phyloP scores from a whole-genome alignment of 92 coral and sea anemone species.

The Palythoa heliodiscus region DNA sequence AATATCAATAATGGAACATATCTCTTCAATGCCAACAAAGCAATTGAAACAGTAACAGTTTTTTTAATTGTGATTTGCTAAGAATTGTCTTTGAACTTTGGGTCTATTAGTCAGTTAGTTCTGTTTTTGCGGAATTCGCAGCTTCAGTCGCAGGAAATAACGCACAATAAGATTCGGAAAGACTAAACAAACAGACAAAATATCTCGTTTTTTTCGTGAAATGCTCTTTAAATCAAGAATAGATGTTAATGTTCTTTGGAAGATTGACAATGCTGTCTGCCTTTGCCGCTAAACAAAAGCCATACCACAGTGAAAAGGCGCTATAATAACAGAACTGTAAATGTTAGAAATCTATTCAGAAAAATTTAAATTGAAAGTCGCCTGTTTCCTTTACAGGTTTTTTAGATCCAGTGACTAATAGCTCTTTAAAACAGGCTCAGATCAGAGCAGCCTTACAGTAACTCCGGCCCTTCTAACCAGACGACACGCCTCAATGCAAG shows the following conservation, averaged over 20 bases:
- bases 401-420: background rate
- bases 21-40: background rate
- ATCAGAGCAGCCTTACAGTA: constrained; percentile 5
- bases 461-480: constrained; percentile 7
- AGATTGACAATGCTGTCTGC: constrained; percentile 19
- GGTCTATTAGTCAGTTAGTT: background rate
- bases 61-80: background rate
- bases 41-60: background rate
- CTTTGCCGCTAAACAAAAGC: constrained; percentile 10
- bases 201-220: background rate
- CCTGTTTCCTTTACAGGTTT: background rate
- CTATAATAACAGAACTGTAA: background rate
- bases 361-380: background rate
- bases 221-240: background rate
- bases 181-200: constrained; percentile 7
- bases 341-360: background rate
- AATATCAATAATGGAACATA: background rate
- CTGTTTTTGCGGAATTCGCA: background rate
- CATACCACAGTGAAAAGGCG: background rate
- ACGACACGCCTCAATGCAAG: constrained; percentile 20
- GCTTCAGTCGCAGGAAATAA: constrained; percentile 16
- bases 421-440: background rate
- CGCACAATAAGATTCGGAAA: constrained; percentile 21
- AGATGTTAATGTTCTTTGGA: background rate
- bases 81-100: background rate